A percentile compares a stretch with the other conserved stretches of the same genome.
Evolutionary conservation across 2,797 vertebrate genomes (phyloP).

Genomic region (Syndactyla subalaris): DNA sequence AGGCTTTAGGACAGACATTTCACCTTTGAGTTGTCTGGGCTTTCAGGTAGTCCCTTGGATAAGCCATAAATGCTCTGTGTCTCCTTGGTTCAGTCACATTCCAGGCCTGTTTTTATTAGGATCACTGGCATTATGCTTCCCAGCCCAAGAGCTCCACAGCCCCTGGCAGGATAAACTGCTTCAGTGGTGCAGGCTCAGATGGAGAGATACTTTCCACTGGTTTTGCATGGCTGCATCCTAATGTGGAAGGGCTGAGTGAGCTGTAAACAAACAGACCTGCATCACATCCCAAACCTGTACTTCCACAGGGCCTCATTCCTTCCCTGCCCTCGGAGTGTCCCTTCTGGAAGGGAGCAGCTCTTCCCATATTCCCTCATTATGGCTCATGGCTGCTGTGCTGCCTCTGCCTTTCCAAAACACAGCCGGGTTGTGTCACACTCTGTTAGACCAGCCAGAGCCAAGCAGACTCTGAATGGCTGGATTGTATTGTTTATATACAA

Average conservation of each 20-base stretch:
- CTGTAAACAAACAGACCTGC: constrained; percentile 46
- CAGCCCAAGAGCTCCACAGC: background rate
- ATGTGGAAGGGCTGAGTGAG: constrained; percentile 28
- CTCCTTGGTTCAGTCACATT: background rate
- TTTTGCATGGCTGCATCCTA: constrained; percentile 45
- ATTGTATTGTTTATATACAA: background rate
- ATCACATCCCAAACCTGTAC: constrained; percentile 27
- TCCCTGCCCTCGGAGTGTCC: constrained; percentile 27
- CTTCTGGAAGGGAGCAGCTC: background rate
- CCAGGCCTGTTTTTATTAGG: background rate
- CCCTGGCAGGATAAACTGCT: background rate
- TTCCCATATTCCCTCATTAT: background rate
- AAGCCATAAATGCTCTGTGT: background rate
- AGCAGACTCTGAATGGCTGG: background rate
- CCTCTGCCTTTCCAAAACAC: background rate
- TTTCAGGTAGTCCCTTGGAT: background rate
- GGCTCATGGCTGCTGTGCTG: background rate
- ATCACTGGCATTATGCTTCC: background rate
- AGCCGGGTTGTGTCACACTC: background rate
- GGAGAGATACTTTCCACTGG: background rate
- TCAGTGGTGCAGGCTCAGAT: constrained; percentile 19
- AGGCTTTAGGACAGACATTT: background rate
- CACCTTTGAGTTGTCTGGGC: background rate
- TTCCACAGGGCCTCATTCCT: constrained; percentile 12
- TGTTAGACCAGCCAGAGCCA: background rate